phyloP scores from a whole-genome alignment of 2,888 invertebrate genomes.

The Heliconius hortense region DNA sequence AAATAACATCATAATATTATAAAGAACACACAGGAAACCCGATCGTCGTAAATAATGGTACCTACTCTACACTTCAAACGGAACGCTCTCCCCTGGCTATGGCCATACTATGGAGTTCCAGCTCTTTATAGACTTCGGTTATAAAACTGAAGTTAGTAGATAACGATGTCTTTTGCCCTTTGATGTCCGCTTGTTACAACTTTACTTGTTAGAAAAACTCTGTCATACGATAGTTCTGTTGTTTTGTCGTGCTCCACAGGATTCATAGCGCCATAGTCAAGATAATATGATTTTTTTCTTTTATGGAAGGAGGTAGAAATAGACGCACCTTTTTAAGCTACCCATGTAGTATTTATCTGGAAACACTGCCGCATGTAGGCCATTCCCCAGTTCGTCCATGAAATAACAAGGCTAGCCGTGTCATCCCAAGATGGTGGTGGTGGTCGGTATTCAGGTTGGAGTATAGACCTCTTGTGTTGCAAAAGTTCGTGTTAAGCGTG shows the following conservation, averaged over 20 bases:
- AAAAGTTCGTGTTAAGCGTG: too few species aligned
- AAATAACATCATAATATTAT: not conserved
- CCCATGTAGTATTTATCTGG: too few species aligned
- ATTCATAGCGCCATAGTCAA: not conserved
- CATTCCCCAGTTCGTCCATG: too few species aligned
- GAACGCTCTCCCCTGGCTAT: constrained; percentile 25
- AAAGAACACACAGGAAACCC: not conserved
- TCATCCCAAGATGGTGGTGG: too few species aligned
- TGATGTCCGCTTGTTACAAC: constrained; percentile 46
- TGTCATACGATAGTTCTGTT: constrained; percentile 42
- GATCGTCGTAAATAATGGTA: constrained; percentile 7
- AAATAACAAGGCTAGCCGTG: too few species aligned
- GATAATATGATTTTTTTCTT: not conserved
- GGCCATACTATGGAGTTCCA: constrained; percentile 34
- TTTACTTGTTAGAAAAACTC: constrained; percentile 48
- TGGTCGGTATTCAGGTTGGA: too few species aligned
- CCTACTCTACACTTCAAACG: constrained; percentile 13
- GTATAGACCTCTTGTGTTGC: too few species aligned
- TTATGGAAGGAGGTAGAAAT: too few species aligned
- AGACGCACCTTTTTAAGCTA: too few species aligned
- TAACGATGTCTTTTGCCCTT: constrained; percentile 44
- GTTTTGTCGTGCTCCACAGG: constrained; percentile 7
- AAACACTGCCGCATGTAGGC: too few species aligned
- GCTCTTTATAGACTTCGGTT: constrained; percentile 37
- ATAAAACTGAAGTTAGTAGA: constrained; percentile 45